These are phyloP conservation scores for Ellobius talpinus DNA, from an alignment of 2,113 vertebrate species.

Conservation along the genomic window DNA sequence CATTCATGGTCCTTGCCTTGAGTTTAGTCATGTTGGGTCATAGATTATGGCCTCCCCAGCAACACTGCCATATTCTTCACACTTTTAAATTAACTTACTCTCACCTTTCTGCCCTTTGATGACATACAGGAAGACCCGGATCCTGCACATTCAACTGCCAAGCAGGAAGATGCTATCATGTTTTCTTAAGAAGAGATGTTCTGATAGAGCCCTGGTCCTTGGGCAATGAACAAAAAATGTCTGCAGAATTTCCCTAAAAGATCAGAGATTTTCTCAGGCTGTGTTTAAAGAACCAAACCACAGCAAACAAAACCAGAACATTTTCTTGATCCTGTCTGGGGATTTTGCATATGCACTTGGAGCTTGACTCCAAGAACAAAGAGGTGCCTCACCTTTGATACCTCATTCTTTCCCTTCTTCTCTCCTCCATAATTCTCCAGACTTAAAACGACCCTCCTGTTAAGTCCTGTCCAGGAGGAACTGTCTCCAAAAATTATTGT, in stretches of 20 bases:
- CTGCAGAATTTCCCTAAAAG: neutral
- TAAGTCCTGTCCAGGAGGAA: neutral
- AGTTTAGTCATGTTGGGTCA: neutral
- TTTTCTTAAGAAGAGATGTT: neutral
- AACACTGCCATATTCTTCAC: neutral
- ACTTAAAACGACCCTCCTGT: neutral
- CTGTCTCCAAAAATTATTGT: neutral
- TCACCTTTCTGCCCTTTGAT: neutral
- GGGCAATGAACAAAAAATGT: neutral
- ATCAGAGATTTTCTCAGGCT: neutral
- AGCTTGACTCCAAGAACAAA: neutral
- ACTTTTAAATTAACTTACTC: neutral
- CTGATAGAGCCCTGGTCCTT: neutral
- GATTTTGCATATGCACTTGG: neutral
- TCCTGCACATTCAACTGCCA: neutral
- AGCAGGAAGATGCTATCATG: neutral
- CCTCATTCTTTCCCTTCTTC: neutral
- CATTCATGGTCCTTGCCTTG: neutral
- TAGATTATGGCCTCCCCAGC: fast-evolving
- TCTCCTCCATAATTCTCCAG: neutral
- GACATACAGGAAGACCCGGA: neutral
- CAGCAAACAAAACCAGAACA: neutral
- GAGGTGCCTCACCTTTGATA: neutral
- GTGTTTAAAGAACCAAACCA: neutral
- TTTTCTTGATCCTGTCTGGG: neutral